Evolutionary conservation across 2,113 vertebrate genomes (phyloP).

Genomic region (Zosterops hypoxanthus): DNA sequence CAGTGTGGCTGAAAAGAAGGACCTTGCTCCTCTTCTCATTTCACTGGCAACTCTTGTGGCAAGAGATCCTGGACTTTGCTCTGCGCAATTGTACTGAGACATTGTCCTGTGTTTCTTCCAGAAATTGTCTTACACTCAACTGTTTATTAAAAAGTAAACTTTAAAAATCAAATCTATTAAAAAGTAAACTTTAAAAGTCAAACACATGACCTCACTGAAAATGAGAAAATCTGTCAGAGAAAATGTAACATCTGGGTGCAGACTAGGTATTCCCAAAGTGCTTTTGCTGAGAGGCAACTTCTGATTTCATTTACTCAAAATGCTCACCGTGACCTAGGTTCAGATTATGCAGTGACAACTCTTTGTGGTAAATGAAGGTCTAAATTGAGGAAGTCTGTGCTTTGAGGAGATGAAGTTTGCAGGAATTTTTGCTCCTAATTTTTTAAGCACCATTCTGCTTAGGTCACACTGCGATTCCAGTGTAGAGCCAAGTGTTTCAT

Average conservation of each 20-base stretch:
- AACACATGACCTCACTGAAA: not conserved
- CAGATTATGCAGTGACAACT: not conserved
- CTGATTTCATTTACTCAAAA: not conserved
- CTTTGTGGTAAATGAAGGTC: not conserved
- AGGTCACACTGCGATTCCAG: not conserved
- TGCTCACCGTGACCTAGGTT: not conserved
- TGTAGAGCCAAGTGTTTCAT: rapidly evolving
- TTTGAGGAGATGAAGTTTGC: not conserved
- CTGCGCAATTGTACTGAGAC: not conserved
- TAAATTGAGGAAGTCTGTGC: not conserved
- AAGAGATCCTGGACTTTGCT: not conserved
- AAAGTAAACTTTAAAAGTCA: not conserved
- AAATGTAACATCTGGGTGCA: not conserved
- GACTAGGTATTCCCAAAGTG: not conserved
- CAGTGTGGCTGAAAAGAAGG: not conserved
- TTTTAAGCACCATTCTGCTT: not conserved
- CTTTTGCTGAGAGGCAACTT: not conserved
- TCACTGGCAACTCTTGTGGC: not conserved
- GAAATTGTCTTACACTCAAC: not conserved
- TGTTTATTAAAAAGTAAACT: not conserved
- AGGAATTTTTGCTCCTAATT: not conserved
- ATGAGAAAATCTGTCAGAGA: not conserved
- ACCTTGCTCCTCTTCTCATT: not conserved
- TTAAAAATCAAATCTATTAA: not conserved
- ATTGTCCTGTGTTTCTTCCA: not conserved